Conservation (phyloP, 2,797 vertebrate genomes). For the Cuniculus paca region DNA sequence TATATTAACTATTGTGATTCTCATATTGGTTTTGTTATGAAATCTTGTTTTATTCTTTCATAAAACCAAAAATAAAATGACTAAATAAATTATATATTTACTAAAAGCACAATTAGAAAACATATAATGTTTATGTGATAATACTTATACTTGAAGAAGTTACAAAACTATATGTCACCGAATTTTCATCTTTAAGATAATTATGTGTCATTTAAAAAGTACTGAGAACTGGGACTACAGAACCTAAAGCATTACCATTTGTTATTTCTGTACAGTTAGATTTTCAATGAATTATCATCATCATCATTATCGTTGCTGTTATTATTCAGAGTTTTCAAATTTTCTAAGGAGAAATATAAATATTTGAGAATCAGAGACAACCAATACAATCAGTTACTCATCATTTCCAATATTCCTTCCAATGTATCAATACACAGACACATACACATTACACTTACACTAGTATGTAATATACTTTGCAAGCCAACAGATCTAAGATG, state of each 20-base stretch:
- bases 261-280: neutral
- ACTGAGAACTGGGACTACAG: neutral
- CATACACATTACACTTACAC: neutral
- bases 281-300: neutral
- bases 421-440: no score
- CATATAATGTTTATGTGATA: neutral
- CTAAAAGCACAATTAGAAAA: neutral
- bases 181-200: conserved; percentile 22
- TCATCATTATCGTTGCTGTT: neutral
- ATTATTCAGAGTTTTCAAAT: neutral
- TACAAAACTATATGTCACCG: neutral
- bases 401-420: neutral
- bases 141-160: conserved; percentile 1
- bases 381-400: neutral
- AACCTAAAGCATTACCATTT: neutral
- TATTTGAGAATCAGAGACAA: conserved; percentile 31
- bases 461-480: neutral
- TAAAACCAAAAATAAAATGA: neutral
- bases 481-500: neutral
- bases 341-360: conserved; percentile 9
- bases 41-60: neutral
- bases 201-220: neutral
- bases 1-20: neutral
- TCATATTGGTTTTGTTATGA: neutral
- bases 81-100: neutral